A percentile compares a stretch with the other conserved stretches of the same genome.
phyloP scores from a whole-genome alignment of 64 coral and sea anemone species.

The Pachyseris speciosa region DNA sequence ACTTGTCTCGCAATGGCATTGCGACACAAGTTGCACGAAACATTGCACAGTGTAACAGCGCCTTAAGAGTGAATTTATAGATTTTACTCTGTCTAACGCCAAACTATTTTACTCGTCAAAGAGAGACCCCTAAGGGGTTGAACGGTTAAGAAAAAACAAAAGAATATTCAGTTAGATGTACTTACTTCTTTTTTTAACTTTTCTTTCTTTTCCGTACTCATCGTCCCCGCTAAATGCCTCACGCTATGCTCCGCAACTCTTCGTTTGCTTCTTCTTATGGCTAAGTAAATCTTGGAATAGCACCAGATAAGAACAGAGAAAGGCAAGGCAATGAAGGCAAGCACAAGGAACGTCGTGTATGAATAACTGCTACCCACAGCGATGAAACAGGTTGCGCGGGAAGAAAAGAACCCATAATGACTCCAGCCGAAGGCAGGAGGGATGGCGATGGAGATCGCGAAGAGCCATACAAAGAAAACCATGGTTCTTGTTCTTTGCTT shows the following conservation, averaged over 20 bases:
- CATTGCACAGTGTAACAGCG: no score
- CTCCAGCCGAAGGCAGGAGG: slow-evolving; percentile 80
- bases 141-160: no score
- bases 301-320: slow-evolving; percentile 82
- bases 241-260: slow-evolving; percentile 3
- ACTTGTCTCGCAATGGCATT: no score
- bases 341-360: slow-evolving; percentile 72
- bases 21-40: no score
- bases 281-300: slow-evolving; percentile 74
- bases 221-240: background rate
- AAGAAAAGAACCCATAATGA: slow-evolving; percentile 68
- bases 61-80: no score
- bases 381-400: slow-evolving; percentile 85
- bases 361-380: slow-evolving; percentile 76
- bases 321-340: slow-evolving; percentile 68
- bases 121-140: no score
- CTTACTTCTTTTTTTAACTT: slow-evolving; percentile 62
- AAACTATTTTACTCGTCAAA: no score
- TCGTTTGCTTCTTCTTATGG: slow-evolving; percentile 48
- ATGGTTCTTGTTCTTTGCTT: slow-evolving; percentile 34
- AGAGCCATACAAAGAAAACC: slow-evolving; percentile 54
- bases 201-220: background rate
- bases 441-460: slow-evolving; percentile 42
- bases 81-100: no score
- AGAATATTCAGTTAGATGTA: no score